Percentiles rank a stretch among this genome's conserved stretches.
These are phyloP conservation scores for Nothobranchius kuhntae DNA, from an alignment of 2,113 vertebrate genomes.

Conservation along the genomic window DNA sequence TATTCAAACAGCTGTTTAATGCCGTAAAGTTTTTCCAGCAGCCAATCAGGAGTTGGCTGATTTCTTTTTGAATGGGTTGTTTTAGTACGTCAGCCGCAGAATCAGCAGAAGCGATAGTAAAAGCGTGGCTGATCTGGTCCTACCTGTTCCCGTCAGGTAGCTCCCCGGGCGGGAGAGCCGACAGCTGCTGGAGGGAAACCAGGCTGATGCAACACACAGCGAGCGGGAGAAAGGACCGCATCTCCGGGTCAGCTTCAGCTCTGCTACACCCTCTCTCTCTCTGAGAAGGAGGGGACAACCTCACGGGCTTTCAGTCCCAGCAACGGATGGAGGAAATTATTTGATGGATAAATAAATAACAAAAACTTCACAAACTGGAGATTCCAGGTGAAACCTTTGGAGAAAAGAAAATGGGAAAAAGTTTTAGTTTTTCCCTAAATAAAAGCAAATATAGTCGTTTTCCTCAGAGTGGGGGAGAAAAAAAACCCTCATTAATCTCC, in stretches of 20 bases:
- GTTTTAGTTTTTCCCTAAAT: background rate
- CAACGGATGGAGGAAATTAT: background rate
- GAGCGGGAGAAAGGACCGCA: slow-evolving; percentile 70
- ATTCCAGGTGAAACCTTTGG: slow-evolving; percentile 12
- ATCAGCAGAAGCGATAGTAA: background rate
- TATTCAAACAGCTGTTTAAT: background rate
- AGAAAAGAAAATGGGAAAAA: background rate
- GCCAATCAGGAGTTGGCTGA: background rate
- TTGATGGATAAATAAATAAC: slow-evolving; percentile 13
- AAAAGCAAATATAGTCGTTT: too few relatives aligned
- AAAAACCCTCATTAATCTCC: too few relatives aligned
- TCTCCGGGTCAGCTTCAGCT: slow-evolving; percentile 58
- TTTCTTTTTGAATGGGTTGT: background rate
- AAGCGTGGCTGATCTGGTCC: slow-evolving; percentile 5
- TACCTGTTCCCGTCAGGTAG: slow-evolving; percentile 67
- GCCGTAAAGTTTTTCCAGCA: background rate
- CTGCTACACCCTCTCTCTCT: slow-evolving; percentile 41
- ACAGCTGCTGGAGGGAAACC: slow-evolving; percentile 67
- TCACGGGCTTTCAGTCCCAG: slow-evolving; percentile 28
- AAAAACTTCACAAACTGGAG: slow-evolving; percentile 9
- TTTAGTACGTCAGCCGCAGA: background rate
- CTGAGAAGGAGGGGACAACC: slow-evolving; percentile 25
- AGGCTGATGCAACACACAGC: slow-evolving; percentile 82
- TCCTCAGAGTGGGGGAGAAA: too few relatives aligned
- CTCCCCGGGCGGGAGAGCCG: slow-evolving; percentile 59